A percentile compares a stretch with the other conserved stretches of the same genome.
These are phyloP conservation scores for Metopolophium dirhodum DNA, from an alignment of 1,140 invertebrate species.

Conservation along the genomic window DNA sequence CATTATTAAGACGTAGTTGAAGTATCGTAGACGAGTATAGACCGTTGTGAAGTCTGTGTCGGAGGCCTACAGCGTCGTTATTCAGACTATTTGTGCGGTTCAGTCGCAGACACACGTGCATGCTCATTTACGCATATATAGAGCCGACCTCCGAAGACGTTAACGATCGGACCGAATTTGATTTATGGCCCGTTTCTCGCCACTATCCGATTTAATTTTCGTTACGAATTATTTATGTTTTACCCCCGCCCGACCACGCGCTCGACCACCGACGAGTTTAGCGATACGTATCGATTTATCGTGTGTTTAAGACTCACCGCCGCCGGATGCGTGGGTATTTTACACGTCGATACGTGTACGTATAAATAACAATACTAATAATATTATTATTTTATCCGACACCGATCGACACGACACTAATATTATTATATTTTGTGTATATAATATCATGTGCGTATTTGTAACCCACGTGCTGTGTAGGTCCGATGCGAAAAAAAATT, in stretches of 20 bases:
- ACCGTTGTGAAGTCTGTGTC: not conserved
- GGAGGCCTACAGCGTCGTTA: not conserved
- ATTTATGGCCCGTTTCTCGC: constrained; percentile 36
- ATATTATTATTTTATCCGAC: not conserved
- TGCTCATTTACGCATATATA: not conserved
- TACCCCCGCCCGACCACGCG: not conserved
- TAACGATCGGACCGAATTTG: constrained; percentile 37
- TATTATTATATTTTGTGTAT: not conserved
- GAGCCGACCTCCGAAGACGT: not conserved
- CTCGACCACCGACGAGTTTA: not conserved
- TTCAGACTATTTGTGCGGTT: not conserved
- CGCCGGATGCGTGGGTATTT: not conserved
- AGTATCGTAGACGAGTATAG: not conserved
- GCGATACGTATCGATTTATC: constrained; percentile 19
- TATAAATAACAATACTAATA: not conserved
- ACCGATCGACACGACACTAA: not conserved
- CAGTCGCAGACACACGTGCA: not conserved
- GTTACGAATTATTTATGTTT: constrained; percentile 45
- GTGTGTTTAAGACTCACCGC: not conserved
- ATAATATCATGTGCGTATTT: too few species aligned
- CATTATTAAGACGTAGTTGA: not conserved
- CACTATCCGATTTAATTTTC: constrained; percentile 52
- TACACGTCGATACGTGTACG: not conserved
- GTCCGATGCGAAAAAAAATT: not conserved
- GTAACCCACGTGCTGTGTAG: too few species aligned